Evolutionary conservation across 2,888 invertebrate genomes (phyloP).

Genomic region (Lagria hirta): DNA sequence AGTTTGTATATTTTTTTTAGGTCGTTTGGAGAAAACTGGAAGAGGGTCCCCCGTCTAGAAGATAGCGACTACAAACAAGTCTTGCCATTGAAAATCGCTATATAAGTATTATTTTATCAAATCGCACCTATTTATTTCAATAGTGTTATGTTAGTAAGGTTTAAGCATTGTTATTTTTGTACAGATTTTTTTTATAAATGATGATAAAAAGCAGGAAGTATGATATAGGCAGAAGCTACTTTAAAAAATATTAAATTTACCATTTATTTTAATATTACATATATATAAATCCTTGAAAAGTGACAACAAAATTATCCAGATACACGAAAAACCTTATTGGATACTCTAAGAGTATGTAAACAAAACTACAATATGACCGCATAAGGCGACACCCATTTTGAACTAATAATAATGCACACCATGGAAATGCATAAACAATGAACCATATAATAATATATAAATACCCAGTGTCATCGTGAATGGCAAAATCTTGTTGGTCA

Average conservation of each 20-base stretch:
- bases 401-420: conserved; percentile 18
- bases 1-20: conserved; percentile 48
- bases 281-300: conserved; percentile 18
- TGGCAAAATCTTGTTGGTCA: too few species aligned
- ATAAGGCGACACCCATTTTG: conserved; percentile 15
- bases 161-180: conserved; percentile 22
- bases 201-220: too few species aligned
- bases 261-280: conserved; percentile 16
- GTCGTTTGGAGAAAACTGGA: conserved; percentile 91
- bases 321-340: conserved; percentile 8
- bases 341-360: conserved; percentile 1
- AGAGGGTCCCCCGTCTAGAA: conserved; percentile 69
- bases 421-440: conserved; percentile 18
- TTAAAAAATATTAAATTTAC: too few species aligned
- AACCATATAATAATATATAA: conserved; percentile 7
- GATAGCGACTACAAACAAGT: conserved; percentile 33
- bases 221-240: too few species aligned
- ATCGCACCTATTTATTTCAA: conserved; percentile 23
- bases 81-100: conserved; percentile 25
- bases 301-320: conserved; percentile 13
- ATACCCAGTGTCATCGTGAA: conserved; percentile 10
- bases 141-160: conserved; percentile 7
- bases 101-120: conserved; percentile 28
- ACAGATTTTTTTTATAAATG: conserved; percentile 13
- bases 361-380: conserved; percentile 7